Base-by-base conservation (phyloP, 1,140 invertebrate species). In the Ditylenchus dipsaci region DNA sequence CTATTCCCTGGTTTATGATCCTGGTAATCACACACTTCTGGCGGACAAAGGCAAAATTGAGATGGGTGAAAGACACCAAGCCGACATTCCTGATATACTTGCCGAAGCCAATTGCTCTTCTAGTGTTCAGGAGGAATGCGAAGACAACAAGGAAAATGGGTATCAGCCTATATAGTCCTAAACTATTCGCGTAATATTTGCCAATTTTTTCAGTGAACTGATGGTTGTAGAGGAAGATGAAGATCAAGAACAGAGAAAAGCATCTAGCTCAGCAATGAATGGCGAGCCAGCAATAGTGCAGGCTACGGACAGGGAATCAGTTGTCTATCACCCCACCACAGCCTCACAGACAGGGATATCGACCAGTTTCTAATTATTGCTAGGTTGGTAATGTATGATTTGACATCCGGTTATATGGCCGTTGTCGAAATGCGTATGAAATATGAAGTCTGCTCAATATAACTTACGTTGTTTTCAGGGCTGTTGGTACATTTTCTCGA, bases 1-100 rank as follows among this genome's bases (percentile, higher is more conserved):
- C 86, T 98, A 98, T 86, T 97, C 95, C 83, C 88, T 98, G 84
- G 95, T 99, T 72, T 99, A 96, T 86, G 96, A 99, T 88, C 95
- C 95, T 70, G 89, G 91, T 84, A 93, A 97, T 86, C 96, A 95
- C 86, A 98, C 95, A 79, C 87, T 99, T 80, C 88, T 97, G 81
- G 95, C 95, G 76, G 96, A 99, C 86, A 95, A 95, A 88, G 93
- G 93, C 30, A 92, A 95, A 87, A 91, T 92, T 73, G 84, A 91
- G 82, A 90, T 98, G 78, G 96, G 96, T 73, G 90, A 89, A 83
- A 89, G 90, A 86, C 97, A 94, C 87, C 96, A 99, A 87, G 93
- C 92, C 23, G 57, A 60, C 27, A 69, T 78, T 26, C 67, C 67
- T 23, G 71, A 75, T 60, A 59, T 68, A 1, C 53, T 75, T 29